Base-by-base conservation (phyloP, 2,888 invertebrate genomes). In the Drosophila engyochracea region DNA sequence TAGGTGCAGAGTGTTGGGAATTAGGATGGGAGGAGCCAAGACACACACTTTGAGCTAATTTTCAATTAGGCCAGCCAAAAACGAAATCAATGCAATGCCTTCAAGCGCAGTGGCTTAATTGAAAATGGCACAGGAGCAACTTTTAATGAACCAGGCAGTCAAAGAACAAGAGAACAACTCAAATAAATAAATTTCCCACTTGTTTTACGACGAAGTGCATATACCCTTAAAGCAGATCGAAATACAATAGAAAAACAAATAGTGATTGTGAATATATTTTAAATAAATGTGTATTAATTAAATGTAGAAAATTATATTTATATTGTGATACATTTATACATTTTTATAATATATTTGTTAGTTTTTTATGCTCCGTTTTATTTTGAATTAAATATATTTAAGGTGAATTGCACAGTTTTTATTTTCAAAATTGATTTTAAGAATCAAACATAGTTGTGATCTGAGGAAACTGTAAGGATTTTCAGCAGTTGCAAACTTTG, bases 51-150 rank as follows among this genome's bases (percentile, higher is more conserved):
- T 73, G 55, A 75, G 89, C 84, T 83, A 86, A 85, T 89, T 85
- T 85, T 86, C 87, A 85, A 83, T 87, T 83, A 87, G 84, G 82
- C 71, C 85, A 82, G 65, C 59, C 64, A 65, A 83, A 83, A 83
- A 79, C 79, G 67, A 76, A 85, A 89, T 85, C 84, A 85, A 85
- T 85, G 84, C 87, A 80, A 81, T 71, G 81, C 69, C 84, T 66
- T 51, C 39, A 61, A 70, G 86, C 75, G 37, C 67, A 70, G 59
- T 70, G 55, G 73, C 74, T 71, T 83, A 89, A 85, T 85, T 83
- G 84, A 81, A 85, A 86, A 73, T 67, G 74, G 82, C 69, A 73
- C 68, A 75, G 87, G 84, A 75, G 72, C 65, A 85, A 85, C 82
- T 89, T 89, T 89, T 89, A 89, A 85, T 86, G 89, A 86, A 81